Evolutionary conservation across 2,113 vertebrate genomes (phyloP), one percentile per base, ranked within the genome.

Genomic region (Procavia capensis): DNA sequence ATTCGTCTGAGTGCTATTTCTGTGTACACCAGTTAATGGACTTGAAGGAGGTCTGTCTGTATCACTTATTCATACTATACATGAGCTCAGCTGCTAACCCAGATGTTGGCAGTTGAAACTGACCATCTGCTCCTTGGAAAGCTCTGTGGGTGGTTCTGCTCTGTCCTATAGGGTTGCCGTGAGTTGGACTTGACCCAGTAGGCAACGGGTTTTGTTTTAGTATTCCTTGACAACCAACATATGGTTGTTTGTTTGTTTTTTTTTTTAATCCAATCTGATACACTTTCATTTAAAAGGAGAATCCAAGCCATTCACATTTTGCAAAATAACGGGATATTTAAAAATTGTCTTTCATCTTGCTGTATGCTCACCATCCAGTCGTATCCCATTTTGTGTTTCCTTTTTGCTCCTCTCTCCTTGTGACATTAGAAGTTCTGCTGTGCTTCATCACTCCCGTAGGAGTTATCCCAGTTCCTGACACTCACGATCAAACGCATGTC

Each of bases 21-120:
- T 99, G 96, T 99, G 99, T 98, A 99, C 99, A 80, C 99, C 99
- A 1, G 99, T 99, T 91, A 99, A 99, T 70, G 99, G 99, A 93
- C 99, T 99, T 98, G 99, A 99, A 98, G 99, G 99, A 97, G 98
- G 99, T 97, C 99, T 99, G 92, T 99, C 99, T 2, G 99, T 99
- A 3, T 97, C 99, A 0, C 99, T 99, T 98, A 99, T 99, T 98
- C 99, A 99, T 96, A 99, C 99, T n/a, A 99, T 99, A 98, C 99
- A 99, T 54, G 99, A 61, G 29, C 54, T 64, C 66, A 4, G 50
- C 50, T 54, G 50, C 50, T 54, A 54, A 54, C 50, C 50, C 13
- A 54, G 17, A 54, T 13, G 50, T 54, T 54, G 50, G 50, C 50
- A 54, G 50, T 54, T 13, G 13, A 54, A 16, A 54, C 17, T 16